phyloP scores from a whole-genome alignment of 2,113 vertebrate genomes.

The Alces alces region DNA sequence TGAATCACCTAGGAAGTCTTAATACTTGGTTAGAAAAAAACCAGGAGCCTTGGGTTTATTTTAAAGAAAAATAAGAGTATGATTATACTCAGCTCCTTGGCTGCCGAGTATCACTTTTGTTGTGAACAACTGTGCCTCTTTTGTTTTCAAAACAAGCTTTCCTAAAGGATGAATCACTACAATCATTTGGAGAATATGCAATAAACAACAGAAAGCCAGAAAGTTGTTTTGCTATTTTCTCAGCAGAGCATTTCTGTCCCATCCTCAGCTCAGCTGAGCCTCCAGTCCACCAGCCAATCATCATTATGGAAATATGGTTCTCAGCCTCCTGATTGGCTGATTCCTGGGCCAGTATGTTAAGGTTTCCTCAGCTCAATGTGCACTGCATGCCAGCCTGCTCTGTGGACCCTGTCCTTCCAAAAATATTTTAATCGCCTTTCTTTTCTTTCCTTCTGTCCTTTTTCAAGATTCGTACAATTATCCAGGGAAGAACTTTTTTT shows the following conservation, averaged over 20 bases:
- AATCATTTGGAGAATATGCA: slow-evolving; percentile 42
- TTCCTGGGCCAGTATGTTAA: background rate
- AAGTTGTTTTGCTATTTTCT: slow-evolving; percentile 33
- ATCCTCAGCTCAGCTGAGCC: slow-evolving; percentile 12
- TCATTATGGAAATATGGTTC: slow-evolving; percentile 61
- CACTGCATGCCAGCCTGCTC: background rate
- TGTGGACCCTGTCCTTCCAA: background rate
- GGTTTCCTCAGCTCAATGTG: background rate
- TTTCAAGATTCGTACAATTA: background rate
- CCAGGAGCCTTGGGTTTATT: background rate
- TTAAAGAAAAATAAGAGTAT: background rate
- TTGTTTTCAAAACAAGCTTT: slow-evolving; percentile 56
- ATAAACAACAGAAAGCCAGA: slow-evolving; percentile 50
- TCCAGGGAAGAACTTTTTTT: background rate
- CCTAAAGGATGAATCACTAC: slow-evolving; percentile 39
- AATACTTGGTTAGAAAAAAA: background rate
- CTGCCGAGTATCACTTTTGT: background rate
- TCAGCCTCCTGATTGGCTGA: slow-evolving; percentile 66
- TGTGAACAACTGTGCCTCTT: background rate
- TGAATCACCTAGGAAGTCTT: background rate
- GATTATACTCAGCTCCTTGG: background rate
- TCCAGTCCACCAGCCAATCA: slow-evolving; percentile 66
- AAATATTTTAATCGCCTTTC: background rate
- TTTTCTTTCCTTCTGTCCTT: background rate
- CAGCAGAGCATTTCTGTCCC: background rate